These are phyloP conservation scores for Atlantisia rogersi DNA, from an alignment of 2,113 vertebrate genomes.

Conservation along the genomic window DNA sequence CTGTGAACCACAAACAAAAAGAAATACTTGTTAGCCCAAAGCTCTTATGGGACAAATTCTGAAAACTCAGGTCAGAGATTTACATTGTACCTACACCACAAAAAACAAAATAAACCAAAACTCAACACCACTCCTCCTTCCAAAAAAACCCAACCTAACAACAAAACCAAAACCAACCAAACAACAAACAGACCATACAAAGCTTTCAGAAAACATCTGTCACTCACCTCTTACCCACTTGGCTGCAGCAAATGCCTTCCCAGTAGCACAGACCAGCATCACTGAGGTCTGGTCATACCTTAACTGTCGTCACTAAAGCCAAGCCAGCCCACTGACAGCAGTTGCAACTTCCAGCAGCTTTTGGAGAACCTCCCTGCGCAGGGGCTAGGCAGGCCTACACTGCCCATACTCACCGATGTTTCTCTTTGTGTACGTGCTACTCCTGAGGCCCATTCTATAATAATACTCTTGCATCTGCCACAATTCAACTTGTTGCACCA, in stretches of 20 bases:
- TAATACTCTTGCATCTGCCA: fast-evolving
- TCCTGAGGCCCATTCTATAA: fast-evolving
- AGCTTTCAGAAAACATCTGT: neutral
- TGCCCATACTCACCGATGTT: neutral
- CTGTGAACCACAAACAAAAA: too few species aligned
- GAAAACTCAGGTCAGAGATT: too few species aligned
- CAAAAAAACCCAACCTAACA: too few species aligned
- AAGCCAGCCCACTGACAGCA: neutral
- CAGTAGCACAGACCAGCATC: neutral
- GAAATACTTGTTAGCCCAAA: too few species aligned
- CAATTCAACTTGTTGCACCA: neutral
- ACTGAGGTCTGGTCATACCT: neutral
- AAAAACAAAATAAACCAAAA: too few species aligned
- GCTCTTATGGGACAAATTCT: too few species aligned
- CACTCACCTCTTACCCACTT: neutral
- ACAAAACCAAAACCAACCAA: too few species aligned
- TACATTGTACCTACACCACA: too few species aligned
- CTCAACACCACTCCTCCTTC: too few species aligned
- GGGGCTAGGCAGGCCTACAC: neutral
- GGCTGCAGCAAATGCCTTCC: neutral
- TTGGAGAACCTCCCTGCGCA: fast-evolving
- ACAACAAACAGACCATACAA: neutral
- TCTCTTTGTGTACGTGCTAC: neutral
- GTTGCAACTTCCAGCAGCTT: neutral
- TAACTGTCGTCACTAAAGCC: neutral